Base-by-base conservation (phyloP, 2,797 vertebrate species). In the Bovichtus variegatus region DNA sequence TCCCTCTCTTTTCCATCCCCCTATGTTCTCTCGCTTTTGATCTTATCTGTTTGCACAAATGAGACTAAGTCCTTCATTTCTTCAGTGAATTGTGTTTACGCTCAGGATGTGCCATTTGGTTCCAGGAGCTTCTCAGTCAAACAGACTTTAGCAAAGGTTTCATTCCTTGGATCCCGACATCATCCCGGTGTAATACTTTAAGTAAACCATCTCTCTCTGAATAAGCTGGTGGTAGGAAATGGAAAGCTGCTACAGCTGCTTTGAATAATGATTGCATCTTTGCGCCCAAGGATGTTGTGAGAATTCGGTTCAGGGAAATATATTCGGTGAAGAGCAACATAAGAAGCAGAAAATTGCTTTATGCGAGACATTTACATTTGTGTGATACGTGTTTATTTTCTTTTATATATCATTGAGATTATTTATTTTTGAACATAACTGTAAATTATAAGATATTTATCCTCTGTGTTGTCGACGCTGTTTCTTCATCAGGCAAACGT, bases 1-100 rank as follows among this genome's bases (percentile, higher is more conserved):
- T 82, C 63, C 31, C 46, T 74, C 72, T 68, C 43, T 40, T 64
- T 83, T 74, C 27, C n/a, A 1, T 23, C 49, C 38, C 43, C 60
- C n/a, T 53, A 38, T 65, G 27, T 60, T 71, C 63, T 50, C 49
- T 29, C 29, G 49, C 80, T 76, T 80, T 85, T n/a, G 81, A 90
- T 85, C 80, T 51, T 64, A 87, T 91, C 86, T 83, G 65, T 84
- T 87, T 78, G 71, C 75, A 76, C 80, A 85, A 88, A 91, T 85
- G 77, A 86, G 82, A 74, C 81, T 47, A 87, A 90, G 89, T 80
- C 73, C 75, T 68, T 67, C 55, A 74, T 81, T 80, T 77, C 62
- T 79, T 70, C 68, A 23, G 77, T 85, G 88, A 85, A 90, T 89
- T 71, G 77, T 85, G 78, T 88, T 87, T 85, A 82, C 70, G 19